A percentile compares a stretch with the other conserved stretches of the same genome.
Conservation (phyloP, 1,140 invertebrate genomes). For the Arion vulgaris region DNA sequence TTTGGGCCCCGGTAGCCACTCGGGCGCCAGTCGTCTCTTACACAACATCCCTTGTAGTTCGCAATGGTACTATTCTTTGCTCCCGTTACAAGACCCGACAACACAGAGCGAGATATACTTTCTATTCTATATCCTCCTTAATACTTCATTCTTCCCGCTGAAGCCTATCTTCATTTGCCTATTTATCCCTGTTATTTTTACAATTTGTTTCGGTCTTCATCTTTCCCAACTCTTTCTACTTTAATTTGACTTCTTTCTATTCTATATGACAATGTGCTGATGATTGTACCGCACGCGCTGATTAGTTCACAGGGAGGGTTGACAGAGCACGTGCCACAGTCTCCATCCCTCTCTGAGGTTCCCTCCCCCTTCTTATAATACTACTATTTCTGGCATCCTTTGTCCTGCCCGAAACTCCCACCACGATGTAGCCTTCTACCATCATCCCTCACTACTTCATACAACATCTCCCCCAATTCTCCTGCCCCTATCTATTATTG, state of each 20-base stretch:
- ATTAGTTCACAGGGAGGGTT: conserved; percentile 25
- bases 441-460: too few species aligned
- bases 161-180: too few species aligned
- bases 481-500: too few species aligned
- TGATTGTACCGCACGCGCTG: conserved; percentile 28
- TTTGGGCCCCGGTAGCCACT: too few species aligned
- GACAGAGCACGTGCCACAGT: conserved; percentile 4
- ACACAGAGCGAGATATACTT: neutral
- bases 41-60: neutral
- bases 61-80: neutral
- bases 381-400: neutral
- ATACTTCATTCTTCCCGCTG: too few species aligned
- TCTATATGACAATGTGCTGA: conserved; percentile 4
- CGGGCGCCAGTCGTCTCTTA: too few species aligned
- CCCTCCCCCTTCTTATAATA: neutral
- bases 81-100: too few species aligned
- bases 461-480: neutral
- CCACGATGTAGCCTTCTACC: neutral
- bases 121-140: neutral
- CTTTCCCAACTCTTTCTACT: neutral
- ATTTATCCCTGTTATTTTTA: too few species aligned
- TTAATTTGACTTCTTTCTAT: too few species aligned
- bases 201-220: too few species aligned
- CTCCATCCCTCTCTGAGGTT: neutral
- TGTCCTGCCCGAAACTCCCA: neutral